Percentiles rank a stretch among this genome's conserved stretches.
phyloP scores from a whole-genome alignment of 2,113 vertebrate species.

The Phasianus colchicus region DNA sequence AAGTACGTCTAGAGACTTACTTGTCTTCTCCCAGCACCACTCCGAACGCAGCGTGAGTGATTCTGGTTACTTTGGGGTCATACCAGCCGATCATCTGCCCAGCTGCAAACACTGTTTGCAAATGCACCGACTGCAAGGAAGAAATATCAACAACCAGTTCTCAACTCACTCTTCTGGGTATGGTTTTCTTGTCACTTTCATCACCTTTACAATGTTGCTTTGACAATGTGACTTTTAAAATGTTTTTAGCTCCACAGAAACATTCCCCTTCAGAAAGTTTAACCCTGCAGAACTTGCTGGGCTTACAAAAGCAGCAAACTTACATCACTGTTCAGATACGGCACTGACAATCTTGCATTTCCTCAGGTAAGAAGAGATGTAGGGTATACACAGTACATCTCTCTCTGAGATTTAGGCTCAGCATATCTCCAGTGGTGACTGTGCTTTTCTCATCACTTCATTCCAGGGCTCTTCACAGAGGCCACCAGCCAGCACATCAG shows the following conservation, averaged over 20 bases:
- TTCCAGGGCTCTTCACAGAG: neutral
- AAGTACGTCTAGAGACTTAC: constrained; percentile 79
- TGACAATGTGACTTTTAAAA: neutral
- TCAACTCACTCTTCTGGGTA: neutral
- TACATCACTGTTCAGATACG: neutral
- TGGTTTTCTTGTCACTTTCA: neutral
- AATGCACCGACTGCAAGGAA: constrained; percentile 84
- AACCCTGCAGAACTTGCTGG: neutral
- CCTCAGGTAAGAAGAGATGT: neutral
- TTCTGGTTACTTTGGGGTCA: constrained; percentile 87
- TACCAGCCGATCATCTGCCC: constrained; percentile 96
- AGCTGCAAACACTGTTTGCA: constrained; percentile 90
- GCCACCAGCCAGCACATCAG: neutral
- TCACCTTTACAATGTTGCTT: neutral
- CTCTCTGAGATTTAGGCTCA: neutral
- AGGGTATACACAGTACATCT: neutral
- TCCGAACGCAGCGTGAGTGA: constrained; percentile 92
- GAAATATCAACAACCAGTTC: neutral
- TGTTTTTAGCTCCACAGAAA: neutral
- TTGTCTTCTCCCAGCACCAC: constrained; percentile 98
- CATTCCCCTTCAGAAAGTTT: neutral
- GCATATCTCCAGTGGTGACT: neutral
- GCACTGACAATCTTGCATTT: neutral
- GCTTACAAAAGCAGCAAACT: neutral
- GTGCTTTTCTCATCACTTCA: neutral